These are phyloP conservation scores for Marmota flaviventris DNA, from an alignment of 2,113 vertebrate species.

Conservation along the genomic window DNA sequence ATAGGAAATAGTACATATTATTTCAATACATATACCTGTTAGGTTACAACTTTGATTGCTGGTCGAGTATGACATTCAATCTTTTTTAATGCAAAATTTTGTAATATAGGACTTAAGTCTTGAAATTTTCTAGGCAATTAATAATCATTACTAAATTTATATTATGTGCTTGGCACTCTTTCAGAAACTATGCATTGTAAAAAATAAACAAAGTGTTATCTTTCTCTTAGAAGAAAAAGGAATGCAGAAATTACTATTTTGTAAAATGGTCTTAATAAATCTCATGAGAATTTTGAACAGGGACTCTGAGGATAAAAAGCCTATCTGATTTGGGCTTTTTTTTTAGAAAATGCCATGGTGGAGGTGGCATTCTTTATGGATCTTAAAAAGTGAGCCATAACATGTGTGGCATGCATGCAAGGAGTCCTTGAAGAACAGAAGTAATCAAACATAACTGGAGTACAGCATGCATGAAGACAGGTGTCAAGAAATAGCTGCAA, in stretches of 20 bases:
- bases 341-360: neutral
- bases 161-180: neutral
- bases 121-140: neutral
- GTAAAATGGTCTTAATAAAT: conserved; percentile 24
- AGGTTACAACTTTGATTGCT: neutral
- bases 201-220: neutral
- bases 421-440: neutral
- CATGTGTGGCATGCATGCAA: neutral
- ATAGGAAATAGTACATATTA: neutral
- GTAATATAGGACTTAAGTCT: conserved; percentile 1
- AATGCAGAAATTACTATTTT: conserved; percentile 30
- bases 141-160: neutral
- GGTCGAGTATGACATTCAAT: neutral
- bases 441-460: neutral
- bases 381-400: neutral
- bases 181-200: neutral
- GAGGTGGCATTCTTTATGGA: neutral
- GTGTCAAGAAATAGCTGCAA: neutral
- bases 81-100: neutral
- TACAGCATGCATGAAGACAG: neutral
- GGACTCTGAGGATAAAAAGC: neutral
- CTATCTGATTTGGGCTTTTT: neutral
- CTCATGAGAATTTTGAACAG: neutral
- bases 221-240: conserved; percentile 5
- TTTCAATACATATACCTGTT: neutral